Conservation (phyloP, 2,888 invertebrate genomes). For the Cancer borealis region DNA sequence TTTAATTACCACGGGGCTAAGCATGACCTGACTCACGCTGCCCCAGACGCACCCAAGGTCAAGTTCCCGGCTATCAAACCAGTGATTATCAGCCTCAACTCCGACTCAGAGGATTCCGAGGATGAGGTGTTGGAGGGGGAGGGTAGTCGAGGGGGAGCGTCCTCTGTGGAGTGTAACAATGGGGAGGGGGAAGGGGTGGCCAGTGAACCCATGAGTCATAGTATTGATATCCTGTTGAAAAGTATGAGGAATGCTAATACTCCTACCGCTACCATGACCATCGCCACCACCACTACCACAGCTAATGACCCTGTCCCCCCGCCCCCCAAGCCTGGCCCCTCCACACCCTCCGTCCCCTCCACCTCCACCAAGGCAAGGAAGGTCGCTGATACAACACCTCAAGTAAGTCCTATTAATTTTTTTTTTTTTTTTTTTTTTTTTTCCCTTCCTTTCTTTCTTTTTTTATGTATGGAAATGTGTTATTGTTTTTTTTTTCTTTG, state of each 20-base stretch:
- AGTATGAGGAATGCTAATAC: constrained; percentile 57
- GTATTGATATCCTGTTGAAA: constrained; percentile 62
- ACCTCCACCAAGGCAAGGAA: not conserved
- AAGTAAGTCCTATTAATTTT: not conserved
- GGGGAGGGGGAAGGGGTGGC: not conserved
- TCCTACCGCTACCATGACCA: not conserved
- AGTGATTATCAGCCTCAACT: constrained; percentile 65
- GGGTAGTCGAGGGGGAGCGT: not conserved
- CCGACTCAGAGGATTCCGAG: constrained; percentile 59
- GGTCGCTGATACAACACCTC: not conserved
- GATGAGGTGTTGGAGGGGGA: not conserved
- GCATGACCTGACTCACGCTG: not conserved
- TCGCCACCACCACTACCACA: too few relatives aligned
- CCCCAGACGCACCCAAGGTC: constrained; percentile 53
- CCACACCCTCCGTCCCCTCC: not conserved
- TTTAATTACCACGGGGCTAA: constrained; percentile 52
- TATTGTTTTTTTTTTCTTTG: not conserved
- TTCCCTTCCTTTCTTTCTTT: not conserved
- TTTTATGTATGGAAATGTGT: not conserved
- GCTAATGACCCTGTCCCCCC: not conserved
- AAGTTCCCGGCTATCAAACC: constrained; percentile 69
- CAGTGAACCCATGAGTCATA: constrained; percentile 29
- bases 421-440: not conserved
- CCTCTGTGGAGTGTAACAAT: not conserved
- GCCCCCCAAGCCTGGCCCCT: not conserved